Conservation (phyloP, 2,113 vertebrate species). For the Anarhynchus alexandrinus region DNA sequence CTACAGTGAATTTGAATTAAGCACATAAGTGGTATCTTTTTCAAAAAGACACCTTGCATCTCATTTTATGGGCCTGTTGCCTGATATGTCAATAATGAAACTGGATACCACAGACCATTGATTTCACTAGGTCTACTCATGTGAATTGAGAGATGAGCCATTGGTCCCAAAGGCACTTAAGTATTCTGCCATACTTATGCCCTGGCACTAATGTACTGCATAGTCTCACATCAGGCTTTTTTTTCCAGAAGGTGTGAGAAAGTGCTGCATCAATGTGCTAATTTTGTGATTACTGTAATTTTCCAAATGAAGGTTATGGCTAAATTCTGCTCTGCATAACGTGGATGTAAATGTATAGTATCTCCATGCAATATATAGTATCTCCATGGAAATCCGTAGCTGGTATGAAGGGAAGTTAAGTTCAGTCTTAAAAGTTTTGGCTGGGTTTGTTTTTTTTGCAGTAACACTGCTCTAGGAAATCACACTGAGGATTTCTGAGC, state of each 20-base stretch:
- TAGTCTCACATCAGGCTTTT: not conserved
- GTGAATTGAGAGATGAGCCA: conserved; percentile 43
- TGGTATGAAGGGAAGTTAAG: not conserved
- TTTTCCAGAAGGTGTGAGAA: not conserved
- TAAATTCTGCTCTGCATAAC: not conserved
- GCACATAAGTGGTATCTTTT: not conserved
- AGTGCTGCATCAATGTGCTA: not conserved
- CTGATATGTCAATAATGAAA: conserved; percentile 30
- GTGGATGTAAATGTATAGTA: not conserved
- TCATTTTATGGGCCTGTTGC: not conserved
- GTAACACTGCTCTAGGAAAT: not conserved
- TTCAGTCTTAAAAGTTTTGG: not conserved
- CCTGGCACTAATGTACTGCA: conserved; percentile 27
- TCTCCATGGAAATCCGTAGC: not conserved
- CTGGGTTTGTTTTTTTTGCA: not conserved
- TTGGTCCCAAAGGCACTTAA: conserved; percentile 48
- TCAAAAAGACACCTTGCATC: not conserved
- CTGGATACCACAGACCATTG: conserved; percentile 17
- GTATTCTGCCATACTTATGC: conserved; percentile 1
- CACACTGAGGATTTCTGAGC: not conserved
- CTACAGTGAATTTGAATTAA: not conserved
- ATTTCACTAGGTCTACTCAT: conserved; percentile 47
- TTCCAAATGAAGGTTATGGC: not conserved
- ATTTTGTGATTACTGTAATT: not conserved
- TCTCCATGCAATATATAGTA: not conserved